Evolutionary conservation across 2,113 vertebrate genomes (phyloP).

Genomic region (Dendropsophus ebraccatus): DNA sequence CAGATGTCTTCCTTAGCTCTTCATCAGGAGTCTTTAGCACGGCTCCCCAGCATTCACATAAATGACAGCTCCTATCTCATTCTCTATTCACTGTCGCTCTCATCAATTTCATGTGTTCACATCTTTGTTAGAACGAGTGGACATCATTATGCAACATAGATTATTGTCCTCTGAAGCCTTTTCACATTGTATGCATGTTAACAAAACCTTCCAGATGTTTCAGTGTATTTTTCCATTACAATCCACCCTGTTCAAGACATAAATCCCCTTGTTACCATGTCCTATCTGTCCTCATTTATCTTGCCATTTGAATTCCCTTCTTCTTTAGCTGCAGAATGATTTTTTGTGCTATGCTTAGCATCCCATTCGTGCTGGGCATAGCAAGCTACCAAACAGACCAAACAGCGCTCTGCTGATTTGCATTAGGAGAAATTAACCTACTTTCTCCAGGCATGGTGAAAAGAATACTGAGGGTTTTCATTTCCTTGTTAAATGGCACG

Average conservation of each 20-base stretch:
- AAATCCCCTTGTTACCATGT: constrained; percentile 48
- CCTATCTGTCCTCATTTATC: constrained; percentile 51
- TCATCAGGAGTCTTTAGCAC: neutral
- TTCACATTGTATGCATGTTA: constrained; percentile 27
- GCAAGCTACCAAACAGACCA: constrained; percentile 18
- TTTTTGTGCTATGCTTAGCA: constrained; percentile 28
- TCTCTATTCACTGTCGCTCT: neutral
- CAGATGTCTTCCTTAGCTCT: neutral
- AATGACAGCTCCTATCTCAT: neutral
- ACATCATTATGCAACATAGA: no score
- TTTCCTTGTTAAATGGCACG: constrained; percentile 5
- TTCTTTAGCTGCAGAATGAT: constrained; percentile 35
- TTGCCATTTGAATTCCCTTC: constrained; percentile 40
- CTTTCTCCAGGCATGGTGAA: constrained; percentile 6
- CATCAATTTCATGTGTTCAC: neutral
- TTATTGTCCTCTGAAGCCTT: neutral
- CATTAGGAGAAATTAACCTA: constrained; percentile 48
- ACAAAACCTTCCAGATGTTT: constrained; percentile 11
- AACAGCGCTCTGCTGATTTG: constrained; percentile 28
- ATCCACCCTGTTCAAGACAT: constrained; percentile 19
- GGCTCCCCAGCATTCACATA: neutral
- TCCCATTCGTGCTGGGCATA: constrained; percentile 40
- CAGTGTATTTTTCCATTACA: constrained; percentile 37
- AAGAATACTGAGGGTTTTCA: neutral
- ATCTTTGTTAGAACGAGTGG: neutral